A percentile compares a stretch with the other conserved stretches of the same genome.
phyloP scores from a whole-genome alignment of 1,140 invertebrate species.

The Macrocentrus cingulum region DNA sequence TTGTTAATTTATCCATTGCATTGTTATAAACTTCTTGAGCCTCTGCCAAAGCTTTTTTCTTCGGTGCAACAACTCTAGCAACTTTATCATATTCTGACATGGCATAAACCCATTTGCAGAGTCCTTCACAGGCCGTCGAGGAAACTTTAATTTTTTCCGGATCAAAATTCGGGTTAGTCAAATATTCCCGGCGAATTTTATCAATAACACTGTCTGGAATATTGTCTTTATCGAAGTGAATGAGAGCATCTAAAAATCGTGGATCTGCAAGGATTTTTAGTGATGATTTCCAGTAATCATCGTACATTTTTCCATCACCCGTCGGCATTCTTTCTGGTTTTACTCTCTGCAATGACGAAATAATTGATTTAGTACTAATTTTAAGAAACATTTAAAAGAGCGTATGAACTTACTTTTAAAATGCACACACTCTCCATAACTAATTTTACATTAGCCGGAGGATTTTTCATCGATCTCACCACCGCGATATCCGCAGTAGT shows the following conservation, averaged over 20 bases:
- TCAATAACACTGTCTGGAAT: conserved; percentile 81
- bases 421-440: conserved; percentile 97
- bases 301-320: conserved; percentile 73
- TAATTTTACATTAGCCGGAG: conserved; percentile 88
- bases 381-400: too few species aligned
- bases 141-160: conserved; percentile 84
- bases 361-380: too few species aligned
- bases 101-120: conserved; percentile 90
- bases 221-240: conserved; percentile 91
- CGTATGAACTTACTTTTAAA: conserved; percentile 78
- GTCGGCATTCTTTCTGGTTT: conserved; percentile 79
- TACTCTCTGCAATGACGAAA: conserved; percentile 62
- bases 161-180: conserved; percentile 86
- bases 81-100: conserved; percentile 94
- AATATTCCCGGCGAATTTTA: conserved; percentile 78
- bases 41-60: conserved; percentile 75
- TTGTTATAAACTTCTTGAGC: conserved; percentile 72
- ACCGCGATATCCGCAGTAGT: conserved; percentile 90
- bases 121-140: conserved; percentile 74
- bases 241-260: conserved; percentile 82
- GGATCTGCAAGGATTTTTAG: conserved; percentile 89
- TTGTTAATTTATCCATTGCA: conserved; percentile 69
- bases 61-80: conserved; percentile 84
- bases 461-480: conserved; percentile 97
- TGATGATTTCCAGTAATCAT: conserved; percentile 93